Percentiles rank a stretch among this genome's conserved stretches.
These are phyloP conservation scores for Standfussiana lucernea DNA, from an alignment of 2,888 invertebrate species.

Conservation along the genomic window DNA sequence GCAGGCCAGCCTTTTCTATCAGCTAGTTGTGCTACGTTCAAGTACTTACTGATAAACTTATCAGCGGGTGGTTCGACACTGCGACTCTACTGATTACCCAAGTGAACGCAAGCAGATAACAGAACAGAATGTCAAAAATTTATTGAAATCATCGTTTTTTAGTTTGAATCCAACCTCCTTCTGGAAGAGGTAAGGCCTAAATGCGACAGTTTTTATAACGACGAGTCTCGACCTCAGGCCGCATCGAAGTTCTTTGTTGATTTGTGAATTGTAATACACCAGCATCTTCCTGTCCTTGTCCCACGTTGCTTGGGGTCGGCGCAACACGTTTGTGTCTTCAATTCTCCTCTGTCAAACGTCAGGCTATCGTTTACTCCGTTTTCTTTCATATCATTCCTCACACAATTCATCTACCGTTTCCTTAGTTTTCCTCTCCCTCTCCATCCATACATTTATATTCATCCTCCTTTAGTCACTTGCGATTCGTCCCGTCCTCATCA, in stretches of 20 bases:
- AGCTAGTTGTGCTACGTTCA: neutral
- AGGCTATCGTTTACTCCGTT: no score
- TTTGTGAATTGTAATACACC: neutral
- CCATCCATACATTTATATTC: no score
- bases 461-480: no score
- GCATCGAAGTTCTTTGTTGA: neutral
- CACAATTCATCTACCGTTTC: no score
- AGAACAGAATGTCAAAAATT: neutral
- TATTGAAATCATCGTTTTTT: neutral
- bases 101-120: constrained; percentile 20
- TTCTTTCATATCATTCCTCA: no score
- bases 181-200: neutral
- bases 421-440: no score
- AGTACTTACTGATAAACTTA: constrained; percentile 37
- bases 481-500: no score
- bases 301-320: no score
- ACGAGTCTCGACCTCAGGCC: neutral
- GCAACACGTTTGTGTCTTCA: no score
- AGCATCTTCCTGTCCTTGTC: no score
- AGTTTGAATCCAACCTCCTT: neutral
- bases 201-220: neutral
- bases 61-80: constrained; percentile 34
- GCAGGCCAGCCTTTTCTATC: neutral
- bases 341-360: no score
- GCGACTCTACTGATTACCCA: constrained; percentile 22